Base-by-base conservation (phyloP, 2,888 invertebrate genomes). In the Sialis fuliginosa region DNA sequence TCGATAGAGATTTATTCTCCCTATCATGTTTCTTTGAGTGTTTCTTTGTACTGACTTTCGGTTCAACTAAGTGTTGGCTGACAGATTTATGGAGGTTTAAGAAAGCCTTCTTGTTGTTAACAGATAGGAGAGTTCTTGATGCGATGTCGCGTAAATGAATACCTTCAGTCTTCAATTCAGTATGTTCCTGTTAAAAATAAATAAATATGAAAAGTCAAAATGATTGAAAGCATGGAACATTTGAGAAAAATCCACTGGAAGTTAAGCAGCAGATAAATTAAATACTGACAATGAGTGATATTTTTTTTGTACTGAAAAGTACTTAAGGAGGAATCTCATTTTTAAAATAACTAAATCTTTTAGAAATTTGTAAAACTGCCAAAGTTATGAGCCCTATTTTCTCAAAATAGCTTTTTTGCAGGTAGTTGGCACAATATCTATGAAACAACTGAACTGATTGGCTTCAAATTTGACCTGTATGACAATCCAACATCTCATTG, bases 151-250 rank as follows among this genome's bases (percentile, higher is more conserved):
- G 75, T 46, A 90, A 63, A 6, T 79, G 78, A 53, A 90, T 80
- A 44, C 81, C 84, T 54, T 76, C 73, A 9, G 81, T 84, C 56
- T 82, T 81, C 45, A 87, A 68, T 61, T 87, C 86, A 12, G 82
- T 79, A 59, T 83, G 79, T 56, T 74, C 72, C 77, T 81, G 58
- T 6, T 68, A 68, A 12, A 8, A 41, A 6, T 31, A 49, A 41
- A 12, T 39, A 42, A 32, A n/a, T 33, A 42, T 48, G 44, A 30
- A 45, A 33, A 32, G 4, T 22, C 50, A 49, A 46, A 41, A 48
- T 10, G 13, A 39, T 34, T 47, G 31, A 4, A 44, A 22, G 22
- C 22, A 40, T 8, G 32, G 39, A 44, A 44, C 30, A 48, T 44
- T 48, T 39, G 30, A 32, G 39, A 39, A 39, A 32, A 37, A 41